Evolutionary conservation across 2,113 vertebrate genomes (phyloP), one percentile per base, ranked within the genome.

Genomic region (Leucopsar rothschildi): DNA sequence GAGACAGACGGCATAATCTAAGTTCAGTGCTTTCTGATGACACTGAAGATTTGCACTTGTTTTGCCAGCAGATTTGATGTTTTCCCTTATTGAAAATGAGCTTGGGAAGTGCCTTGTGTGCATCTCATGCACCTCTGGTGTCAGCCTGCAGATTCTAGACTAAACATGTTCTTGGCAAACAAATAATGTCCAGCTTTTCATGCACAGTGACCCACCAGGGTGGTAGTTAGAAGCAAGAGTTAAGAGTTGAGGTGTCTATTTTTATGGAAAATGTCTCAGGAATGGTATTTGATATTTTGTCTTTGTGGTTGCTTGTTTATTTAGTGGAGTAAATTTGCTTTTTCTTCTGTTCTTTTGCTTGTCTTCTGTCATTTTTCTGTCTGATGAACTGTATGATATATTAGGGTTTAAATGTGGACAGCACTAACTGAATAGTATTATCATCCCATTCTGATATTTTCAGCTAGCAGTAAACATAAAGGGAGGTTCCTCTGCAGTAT

Each of bases 61-160:
- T 94, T 90, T 90, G 76, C 93, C 95, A 92, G 59, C 53, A 52
- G 66, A 68, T 92, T 68, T 69, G 91, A 70, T 88, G 88, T 42
- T 96, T 84, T 91, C 80, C 86, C 35, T 71, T 65, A 7, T 19
- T 83, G 81, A 85, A 88, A 84, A 88, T 47, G 80, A 93, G 79
- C 83, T 85, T 83, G 70, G n/a, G 52, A 71, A 69, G 24, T 64
- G 83, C 79, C 31, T 4, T 57, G 37, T 87, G 33, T 90, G 66
- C 45, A 73, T 28, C 68, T 65, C 68, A 70, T 88, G 71, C 82
- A 75, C 64, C 52, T 86, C 83, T 75, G 64, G 52, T 80, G 71
- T 56, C 87, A 95, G 23, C 16, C 79, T 94, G 75, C 90, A 73
- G 76, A 92, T 78, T 86, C 79, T 37, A 73, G 72, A 93, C 81